phyloP scores from a whole-genome alignment of 2,888 invertebrate genomes.

The Parochlus steinenii region DNA sequence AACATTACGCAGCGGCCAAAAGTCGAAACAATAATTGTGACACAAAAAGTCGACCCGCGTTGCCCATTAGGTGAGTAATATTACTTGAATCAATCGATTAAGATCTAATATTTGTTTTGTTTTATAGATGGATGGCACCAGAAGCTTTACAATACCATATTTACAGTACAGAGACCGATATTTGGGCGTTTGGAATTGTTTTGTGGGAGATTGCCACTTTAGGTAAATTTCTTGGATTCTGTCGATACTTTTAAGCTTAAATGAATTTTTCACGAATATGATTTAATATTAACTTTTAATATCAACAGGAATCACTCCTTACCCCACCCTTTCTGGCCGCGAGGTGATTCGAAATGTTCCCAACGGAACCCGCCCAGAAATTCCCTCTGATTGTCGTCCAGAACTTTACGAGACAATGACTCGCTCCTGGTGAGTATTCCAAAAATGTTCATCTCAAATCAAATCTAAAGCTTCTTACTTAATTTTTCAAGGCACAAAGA shows the following conservation, averaged over 20 bases:
- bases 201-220: constrained; percentile 79
- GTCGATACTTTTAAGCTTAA: background rate
- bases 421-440: constrained; percentile 44
- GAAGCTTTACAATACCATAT: constrained; percentile 62
- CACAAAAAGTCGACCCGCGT: constrained; percentile 23
- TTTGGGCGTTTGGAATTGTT: constrained; percentile 75
- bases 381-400: constrained; percentile 63
- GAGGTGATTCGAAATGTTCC: constrained; percentile 68
- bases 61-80: constrained; percentile 22
- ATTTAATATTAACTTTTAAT: background rate
- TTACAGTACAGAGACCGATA: constrained; percentile 67
- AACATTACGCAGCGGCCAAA: constrained; percentile 21
- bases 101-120: too few species aligned
- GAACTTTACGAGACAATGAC: constrained; percentile 46
- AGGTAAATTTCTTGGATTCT: constrained; percentile 31
- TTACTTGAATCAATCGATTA: constrained; percentile 30
- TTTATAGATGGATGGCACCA: constrained; percentile 75
- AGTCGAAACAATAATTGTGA: constrained; percentile 28
- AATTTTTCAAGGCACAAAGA: too few species aligned
- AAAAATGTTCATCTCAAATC: constrained; percentile 32
- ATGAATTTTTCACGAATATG: background rate
- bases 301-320: constrained; percentile 60
- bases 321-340: constrained; percentile 67
- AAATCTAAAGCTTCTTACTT: constrained; percentile 38
- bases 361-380: constrained; percentile 58